These are phyloP conservation scores for Callionymus lyra DNA, from an alignment of 2,113 vertebrate species.

Conservation along the genomic window DNA sequence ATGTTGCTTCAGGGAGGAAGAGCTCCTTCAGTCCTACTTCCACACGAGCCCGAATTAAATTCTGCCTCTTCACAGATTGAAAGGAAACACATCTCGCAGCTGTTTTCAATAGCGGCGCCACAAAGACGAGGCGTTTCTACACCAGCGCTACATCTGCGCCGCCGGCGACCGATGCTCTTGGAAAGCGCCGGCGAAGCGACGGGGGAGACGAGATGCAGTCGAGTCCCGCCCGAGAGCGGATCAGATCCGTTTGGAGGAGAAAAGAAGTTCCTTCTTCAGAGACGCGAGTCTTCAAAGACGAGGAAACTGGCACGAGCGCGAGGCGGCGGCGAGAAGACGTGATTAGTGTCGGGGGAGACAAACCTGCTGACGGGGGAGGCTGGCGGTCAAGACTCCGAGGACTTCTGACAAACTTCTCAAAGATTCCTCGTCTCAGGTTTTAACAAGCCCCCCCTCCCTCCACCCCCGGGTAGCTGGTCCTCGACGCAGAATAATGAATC, in stretches of 20 bases:
- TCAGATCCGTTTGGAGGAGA: conserved; percentile 51
- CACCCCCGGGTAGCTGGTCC: too few relatives aligned
- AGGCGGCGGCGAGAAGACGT: conserved; percentile 19
- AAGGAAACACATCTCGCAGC: conserved; percentile 36
- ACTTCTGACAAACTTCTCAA: too few relatives aligned
- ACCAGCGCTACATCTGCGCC: conserved; percentile 39
- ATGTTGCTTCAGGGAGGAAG: conserved; percentile 9
- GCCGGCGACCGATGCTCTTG: conserved; percentile 47
- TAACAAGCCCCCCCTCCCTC: too few relatives aligned
- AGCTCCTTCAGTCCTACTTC: conserved; percentile 9
- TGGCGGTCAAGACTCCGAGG: too few relatives aligned
- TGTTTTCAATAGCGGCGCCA: conserved; percentile 34
- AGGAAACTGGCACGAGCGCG: conserved; percentile 47
- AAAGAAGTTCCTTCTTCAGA: conserved; percentile 40
- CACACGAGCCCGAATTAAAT: conserved; percentile 25
- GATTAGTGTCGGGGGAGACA: conserved; percentile 27
- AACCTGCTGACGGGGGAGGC: too few relatives aligned
- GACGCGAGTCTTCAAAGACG: conserved; percentile 48
- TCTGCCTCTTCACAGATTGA: conserved; percentile 16
- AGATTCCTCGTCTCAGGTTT: too few relatives aligned
- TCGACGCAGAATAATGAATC: too few relatives aligned
- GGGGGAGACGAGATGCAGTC: conserved; percentile 44
- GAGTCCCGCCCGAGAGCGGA: conserved; percentile 46
- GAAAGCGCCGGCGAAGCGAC: conserved; percentile 37
- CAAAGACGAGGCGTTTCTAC: conserved; percentile 24